Evolutionary conservation across 2,113 vertebrate species (phyloP).

Genomic region (Motacilla tschutschensis): DNA sequence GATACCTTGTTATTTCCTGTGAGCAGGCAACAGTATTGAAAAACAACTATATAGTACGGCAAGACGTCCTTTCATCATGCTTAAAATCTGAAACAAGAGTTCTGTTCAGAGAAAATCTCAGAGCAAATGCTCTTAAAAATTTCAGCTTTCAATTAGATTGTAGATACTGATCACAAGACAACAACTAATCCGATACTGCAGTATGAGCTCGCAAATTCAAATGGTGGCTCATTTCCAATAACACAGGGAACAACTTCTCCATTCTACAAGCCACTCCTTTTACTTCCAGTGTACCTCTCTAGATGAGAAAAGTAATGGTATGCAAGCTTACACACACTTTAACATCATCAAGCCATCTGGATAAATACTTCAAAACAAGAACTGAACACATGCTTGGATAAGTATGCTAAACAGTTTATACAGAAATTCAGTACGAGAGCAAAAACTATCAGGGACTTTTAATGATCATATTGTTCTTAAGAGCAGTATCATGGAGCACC

Average conservation of each 20-base stretch:
- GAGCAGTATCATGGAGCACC: background rate
- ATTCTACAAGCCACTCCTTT: slow-evolving; percentile 40
- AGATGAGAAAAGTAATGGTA: slow-evolving; percentile 27
- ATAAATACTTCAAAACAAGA: background rate
- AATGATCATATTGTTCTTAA: background rate
- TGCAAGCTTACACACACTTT: slow-evolving; percentile 3
- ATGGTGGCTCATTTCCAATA: slow-evolving; percentile 56
- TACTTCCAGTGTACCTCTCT: slow-evolving; percentile 32
- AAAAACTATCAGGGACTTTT: background rate
- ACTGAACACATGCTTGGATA: background rate
- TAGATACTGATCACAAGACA: slow-evolving; percentile 57
- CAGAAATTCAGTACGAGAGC: background rate
- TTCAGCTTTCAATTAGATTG: slow-evolving; percentile 34
- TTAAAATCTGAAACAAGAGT: slow-evolving; percentile 40
- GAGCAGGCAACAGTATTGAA: slow-evolving; percentile 23
- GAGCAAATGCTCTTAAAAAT: slow-evolving; percentile 44
- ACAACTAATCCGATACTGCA: slow-evolving; percentile 56
- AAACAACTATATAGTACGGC: slow-evolving; percentile 4
- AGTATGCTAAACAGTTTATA: background rate
- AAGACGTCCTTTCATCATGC: background rate
- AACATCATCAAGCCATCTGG: background rate
- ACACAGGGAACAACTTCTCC: slow-evolving; percentile 32
- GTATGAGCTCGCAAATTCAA: slow-evolving; percentile 62
- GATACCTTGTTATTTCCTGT: slow-evolving; percentile 23
- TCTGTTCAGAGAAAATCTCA: slow-evolving; percentile 26